Base-by-base conservation (phyloP, 53 echinoderm and acorn worm genomes). In the Hippasteria phrygiana region DNA sequence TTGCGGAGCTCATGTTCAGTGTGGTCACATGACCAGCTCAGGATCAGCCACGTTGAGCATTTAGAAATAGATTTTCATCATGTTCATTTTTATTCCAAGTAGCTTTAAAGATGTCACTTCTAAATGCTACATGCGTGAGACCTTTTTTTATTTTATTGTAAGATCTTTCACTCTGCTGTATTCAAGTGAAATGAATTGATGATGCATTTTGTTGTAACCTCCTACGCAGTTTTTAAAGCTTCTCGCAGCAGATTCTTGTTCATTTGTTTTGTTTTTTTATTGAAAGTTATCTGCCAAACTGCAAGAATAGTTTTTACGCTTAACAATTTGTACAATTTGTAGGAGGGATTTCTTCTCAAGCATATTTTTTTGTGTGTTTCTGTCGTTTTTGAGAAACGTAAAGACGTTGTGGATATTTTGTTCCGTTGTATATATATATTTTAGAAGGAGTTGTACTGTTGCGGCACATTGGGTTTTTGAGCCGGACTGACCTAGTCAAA, bases 331-430 rank as follows among this genome's bases (percentile, higher is more conserved):
- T 79, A 79, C 79, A 79, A 43, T 51, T 71, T 45, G 17, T 63
- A 48, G 29, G 50, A 69, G 51, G 69, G 28, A 31, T 46, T 36
- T 55, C 32, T 43, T 6, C 43, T 40, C 24, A n/a, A n/a, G n/a
- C n/a, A 8, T 81, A 40, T 43, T 81, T 41, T 75, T 75, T 39
- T 48, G 47, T 81, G 70, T 33, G 29, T 38, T 14, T 54, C n/a
- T 36, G 40, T 85, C 46, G 29, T 38, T 14, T 54, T 37, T 36
- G 40, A 85, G 50, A 71, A 70, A 71, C 11, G 35, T 70, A 70
- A 71, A 85, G 34, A 36, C 53, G 85, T 47, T 85, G 85, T 85
- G 47, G 81, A 81, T 40, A 79, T 85, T 85, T 67, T 85, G 69
- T 69, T 85, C 69, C 16, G 55, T 43, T 83, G 43, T 66, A 34